phyloP scores from a whole-genome alignment of 2,888 invertebrate genomes.

The Empis stercorea region DNA sequence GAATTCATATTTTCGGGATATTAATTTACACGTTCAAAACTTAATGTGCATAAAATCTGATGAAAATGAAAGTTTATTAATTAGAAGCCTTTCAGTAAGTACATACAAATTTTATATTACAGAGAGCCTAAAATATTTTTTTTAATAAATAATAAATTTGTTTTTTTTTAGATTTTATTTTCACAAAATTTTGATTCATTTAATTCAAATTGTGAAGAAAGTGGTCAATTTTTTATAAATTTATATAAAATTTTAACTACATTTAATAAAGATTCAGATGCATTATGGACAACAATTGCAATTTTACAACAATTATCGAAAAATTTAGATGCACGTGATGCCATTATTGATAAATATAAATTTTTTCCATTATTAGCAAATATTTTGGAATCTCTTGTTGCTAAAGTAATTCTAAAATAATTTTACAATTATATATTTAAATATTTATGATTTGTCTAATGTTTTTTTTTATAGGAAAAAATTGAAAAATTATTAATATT shows the following conservation, averaged over 20 bases:
- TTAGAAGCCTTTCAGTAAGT: too few relatives aligned
- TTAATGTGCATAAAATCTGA: too few relatives aligned
- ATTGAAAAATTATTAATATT: conserved; percentile 22
- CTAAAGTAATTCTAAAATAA: conserved; percentile 15
- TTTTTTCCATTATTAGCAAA: conserved; percentile 27
- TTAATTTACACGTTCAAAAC: too few relatives aligned
- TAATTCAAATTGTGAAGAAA: background rate
- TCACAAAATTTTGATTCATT: background rate
- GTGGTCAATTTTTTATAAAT: background rate
- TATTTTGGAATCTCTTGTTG: conserved; percentile 21
- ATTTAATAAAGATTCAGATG: conserved; percentile 23
- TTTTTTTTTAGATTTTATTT: too few relatives aligned
- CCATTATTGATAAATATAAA: conserved; percentile 27
- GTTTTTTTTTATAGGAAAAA: conserved; percentile 19
- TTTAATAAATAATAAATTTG: too few relatives aligned
- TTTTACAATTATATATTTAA: background rate
- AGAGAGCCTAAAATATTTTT: too few relatives aligned
- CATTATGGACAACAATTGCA: conserved; percentile 26
- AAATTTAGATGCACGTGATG: conserved; percentile 25
- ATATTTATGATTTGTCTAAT: background rate
- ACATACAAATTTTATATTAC: too few relatives aligned
- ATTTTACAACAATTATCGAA: conserved; percentile 27
- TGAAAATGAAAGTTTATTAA: too few relatives aligned
- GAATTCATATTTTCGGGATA: too few relatives aligned
- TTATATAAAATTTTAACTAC: background rate